Percentiles rank a stretch among this genome's conserved stretches.
Evolutionary conservation across 2,888 invertebrate species (phyloP).

Genomic region (Hemithea aestivaria): DNA sequence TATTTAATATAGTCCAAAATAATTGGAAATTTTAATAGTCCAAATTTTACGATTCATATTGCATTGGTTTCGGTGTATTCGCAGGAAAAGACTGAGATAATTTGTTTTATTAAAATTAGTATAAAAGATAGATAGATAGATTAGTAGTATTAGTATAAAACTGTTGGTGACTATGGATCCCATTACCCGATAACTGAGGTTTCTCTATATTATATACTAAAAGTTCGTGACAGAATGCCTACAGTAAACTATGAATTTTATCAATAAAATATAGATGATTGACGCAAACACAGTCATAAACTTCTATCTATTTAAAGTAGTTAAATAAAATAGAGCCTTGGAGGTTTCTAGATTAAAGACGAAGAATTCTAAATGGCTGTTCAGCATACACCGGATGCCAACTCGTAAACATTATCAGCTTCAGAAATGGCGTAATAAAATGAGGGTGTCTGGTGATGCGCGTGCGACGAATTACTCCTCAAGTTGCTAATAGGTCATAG

Average conservation of each 20-base stretch:
- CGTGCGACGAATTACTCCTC: conserved; percentile 44
- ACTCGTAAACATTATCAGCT: conserved; percentile 48
- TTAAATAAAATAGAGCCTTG: conserved; percentile 25
- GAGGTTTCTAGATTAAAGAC: conserved; percentile 27
- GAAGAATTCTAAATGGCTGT: conserved; percentile 34
- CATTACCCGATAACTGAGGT: too few species aligned
- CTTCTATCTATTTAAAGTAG: conserved; percentile 9
- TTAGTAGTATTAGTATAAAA: too few species aligned
- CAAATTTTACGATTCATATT: too few species aligned
- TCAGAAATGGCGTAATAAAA: conserved; percentile 43
- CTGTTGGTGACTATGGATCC: too few species aligned
- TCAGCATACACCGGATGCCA: conserved; percentile 42
- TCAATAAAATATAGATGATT: conserved; percentile 11
- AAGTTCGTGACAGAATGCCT: too few species aligned
- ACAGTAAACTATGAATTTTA: not conserved
- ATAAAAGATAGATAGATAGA: too few species aligned
- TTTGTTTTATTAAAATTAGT: too few species aligned
- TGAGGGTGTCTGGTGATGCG: conserved; percentile 53
- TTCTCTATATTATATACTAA: too few species aligned
- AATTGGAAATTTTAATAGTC: too few species aligned
- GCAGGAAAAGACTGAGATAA: too few species aligned
- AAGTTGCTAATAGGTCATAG: conserved; percentile 17
- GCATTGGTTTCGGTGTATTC: too few species aligned
- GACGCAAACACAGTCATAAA: conserved; percentile 31
- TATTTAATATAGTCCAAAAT: too few species aligned